Evolutionary conservation across 2,888 invertebrate species (phyloP), one percentile per base, ranked within the genome.

Genomic region (Eupithecia insigniata): DNA sequence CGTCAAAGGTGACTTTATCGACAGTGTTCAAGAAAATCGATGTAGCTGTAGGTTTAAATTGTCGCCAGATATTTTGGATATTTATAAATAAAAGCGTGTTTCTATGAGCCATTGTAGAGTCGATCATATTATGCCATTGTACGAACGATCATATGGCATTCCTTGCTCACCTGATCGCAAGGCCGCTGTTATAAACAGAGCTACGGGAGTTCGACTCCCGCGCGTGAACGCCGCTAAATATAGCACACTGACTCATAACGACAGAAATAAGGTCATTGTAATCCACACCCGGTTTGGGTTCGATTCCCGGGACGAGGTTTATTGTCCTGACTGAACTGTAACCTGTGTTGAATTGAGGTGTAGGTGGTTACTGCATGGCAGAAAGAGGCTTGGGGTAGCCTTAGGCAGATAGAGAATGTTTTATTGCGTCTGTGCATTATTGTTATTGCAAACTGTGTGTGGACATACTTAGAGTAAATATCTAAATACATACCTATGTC

Each of bases 251-350:
- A 77, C 61, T 77, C 75, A 77, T 65, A 16, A 39, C 1, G 39
- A 34, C 72, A 22, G 58, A 65, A 75, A 73, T 73, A 70, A 66
- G 73, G 75, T 73, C 70, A 70, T 68, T 72, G 77, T 77, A 77
- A 77, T 77, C 75, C 71, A 69, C 62, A 64, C 51, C 64, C 30
- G 61, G 61, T 30, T n/a, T 34, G 58, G 60, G 70, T 72, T 75
- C 66, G 68, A 62, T 65, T 71, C 39, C 51, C 58, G 70, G 73
- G 71, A 61, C 58, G 65, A 71, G 66, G 14, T 30, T 28, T n/a
- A n/a, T 46, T 43, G 43, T 43, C 14, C 4, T 43, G 18, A 43
- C 43, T 18, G 43, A 18, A 43, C 16, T 14, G n/a, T n/a, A n/a
- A n/a, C n/a, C n/a, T n/a, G n/a, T n/a, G n/a, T n/a, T 46, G 3